phyloP scores from a whole-genome alignment of 1,140 invertebrate species.

The Stegodyphus mimosarum region DNA sequence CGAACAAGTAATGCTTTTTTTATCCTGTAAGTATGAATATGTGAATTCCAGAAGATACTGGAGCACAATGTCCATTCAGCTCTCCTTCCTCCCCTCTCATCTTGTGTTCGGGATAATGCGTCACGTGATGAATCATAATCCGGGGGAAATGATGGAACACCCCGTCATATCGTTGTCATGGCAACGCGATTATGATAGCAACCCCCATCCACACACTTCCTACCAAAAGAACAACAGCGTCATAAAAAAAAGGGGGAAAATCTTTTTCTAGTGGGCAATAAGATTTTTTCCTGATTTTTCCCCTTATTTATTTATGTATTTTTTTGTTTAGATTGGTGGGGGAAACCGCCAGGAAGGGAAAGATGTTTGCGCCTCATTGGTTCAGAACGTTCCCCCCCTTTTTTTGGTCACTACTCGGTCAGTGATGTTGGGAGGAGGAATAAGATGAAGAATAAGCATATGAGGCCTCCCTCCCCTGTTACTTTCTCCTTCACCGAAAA shows the following conservation, averaged over 20 bases:
- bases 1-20: neutral
- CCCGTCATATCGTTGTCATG: slow-evolving; percentile 54
- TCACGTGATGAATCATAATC: slow-evolving; percentile 58
- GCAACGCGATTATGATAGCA: slow-evolving; percentile 56
- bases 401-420: slow-evolving; percentile 47
- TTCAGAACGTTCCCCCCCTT: slow-evolving; percentile 14
- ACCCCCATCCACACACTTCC: slow-evolving; percentile 30
- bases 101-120: slow-evolving; percentile 30
- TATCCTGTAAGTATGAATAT: slow-evolving; percentile 16
- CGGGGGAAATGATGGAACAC: slow-evolving; percentile 59
- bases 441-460: slow-evolving; percentile 50
- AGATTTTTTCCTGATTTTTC: slow-evolving; percentile 36
- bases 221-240: slow-evolving; percentile 53
- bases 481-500: neutral
- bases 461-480: slow-evolving; percentile 7
- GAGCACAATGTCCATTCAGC: slow-evolving; percentile 39
- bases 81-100: slow-evolving; percentile 10
- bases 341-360: slow-evolving; percentile 5
- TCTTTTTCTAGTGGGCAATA: slow-evolving; percentile 28
- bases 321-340: neutral
- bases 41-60: slow-evolving; percentile 11
- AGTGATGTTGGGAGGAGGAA: neutral
- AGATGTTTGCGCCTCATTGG: slow-evolving; percentile 51
- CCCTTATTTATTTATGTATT: neutral
- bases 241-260: slow-evolving; percentile 19